phyloP scores from a whole-genome alignment of 1,140 invertebrate genomes.

The Macrosteles quadrilineatus region DNA sequence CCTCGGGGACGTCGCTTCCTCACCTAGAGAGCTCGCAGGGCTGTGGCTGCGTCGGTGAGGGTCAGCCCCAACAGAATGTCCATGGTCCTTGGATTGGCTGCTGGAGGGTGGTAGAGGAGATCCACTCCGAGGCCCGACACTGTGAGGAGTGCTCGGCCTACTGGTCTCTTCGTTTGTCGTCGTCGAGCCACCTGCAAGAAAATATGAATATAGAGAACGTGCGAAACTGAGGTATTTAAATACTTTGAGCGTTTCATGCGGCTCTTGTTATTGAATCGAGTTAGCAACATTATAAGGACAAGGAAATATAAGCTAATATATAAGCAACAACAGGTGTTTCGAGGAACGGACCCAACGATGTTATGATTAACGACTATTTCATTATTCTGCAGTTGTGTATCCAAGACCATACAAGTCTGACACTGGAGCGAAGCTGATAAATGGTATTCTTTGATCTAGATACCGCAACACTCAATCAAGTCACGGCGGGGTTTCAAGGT shows the following conservation, averaged over 20 bases:
- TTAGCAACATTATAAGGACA: too few relatives aligned
- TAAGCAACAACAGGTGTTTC: conserved; percentile 1
- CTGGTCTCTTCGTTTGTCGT: conserved; percentile 63
- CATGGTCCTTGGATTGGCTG: conserved; percentile 46
- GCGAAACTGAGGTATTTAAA: too few relatives aligned
- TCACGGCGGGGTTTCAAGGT: not conserved
- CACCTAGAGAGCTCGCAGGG: conserved; percentile 35
- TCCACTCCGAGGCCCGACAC: conserved; percentile 51
- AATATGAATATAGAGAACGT: too few relatives aligned
- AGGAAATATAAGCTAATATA: too few relatives aligned
- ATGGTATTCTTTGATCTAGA: not conserved
- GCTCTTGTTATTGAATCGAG: too few relatives aligned
- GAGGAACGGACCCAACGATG: not conserved
- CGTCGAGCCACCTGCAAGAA: conserved; percentile 66
- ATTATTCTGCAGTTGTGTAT: too few relatives aligned
- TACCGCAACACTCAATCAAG: not conserved
- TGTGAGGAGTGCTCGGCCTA: conserved; percentile 59
- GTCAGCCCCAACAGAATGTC: conserved; percentile 40
- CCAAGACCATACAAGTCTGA: too few relatives aligned
- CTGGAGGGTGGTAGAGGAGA: conserved; percentile 45
- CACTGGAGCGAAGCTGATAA: too few relatives aligned
- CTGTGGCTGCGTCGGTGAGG: conserved; percentile 31
- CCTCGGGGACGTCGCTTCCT: conserved; percentile 28
- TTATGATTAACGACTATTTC: too few relatives aligned
- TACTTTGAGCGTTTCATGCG: too few relatives aligned